These are phyloP conservation scores for Cephus rjabovi DNA, from an alignment of 2,888 invertebrate genomes.

Conservation along the genomic window DNA sequence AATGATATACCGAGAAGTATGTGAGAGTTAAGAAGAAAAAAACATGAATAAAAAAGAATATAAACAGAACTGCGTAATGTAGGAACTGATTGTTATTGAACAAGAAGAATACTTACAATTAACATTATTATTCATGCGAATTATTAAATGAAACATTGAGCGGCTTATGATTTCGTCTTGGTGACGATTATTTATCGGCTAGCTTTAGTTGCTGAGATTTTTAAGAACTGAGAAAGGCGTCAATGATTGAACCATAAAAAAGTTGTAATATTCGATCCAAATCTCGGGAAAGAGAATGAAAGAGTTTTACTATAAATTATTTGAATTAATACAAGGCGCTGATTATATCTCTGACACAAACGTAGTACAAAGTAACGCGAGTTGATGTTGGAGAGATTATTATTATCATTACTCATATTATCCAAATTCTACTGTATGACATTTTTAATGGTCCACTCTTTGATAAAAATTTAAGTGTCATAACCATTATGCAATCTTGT, in stretches of 20 bases:
- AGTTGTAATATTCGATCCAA: too few relatives aligned
- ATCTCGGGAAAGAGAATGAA: too few relatives aligned
- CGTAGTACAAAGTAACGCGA: background rate
- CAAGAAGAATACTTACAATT: slow-evolving; percentile 36
- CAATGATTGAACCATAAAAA: background rate
- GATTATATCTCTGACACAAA: background rate
- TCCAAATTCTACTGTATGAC: too few relatives aligned
- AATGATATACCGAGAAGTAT: slow-evolving; percentile 15
- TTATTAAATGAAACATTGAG: slow-evolving; percentile 30
- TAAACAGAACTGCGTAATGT: slow-evolving; percentile 32
- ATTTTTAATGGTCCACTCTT: too few relatives aligned
- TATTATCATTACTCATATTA: too few relatives aligned
- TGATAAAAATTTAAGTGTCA: too few relatives aligned
- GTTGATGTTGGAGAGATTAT: background rate
- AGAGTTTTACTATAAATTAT: slow-evolving; percentile 1
- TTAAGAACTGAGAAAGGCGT: slow-evolving; percentile 24
- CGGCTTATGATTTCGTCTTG: slow-evolving; percentile 35
- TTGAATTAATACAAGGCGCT: background rate
- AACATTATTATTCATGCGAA: slow-evolving; percentile 36
- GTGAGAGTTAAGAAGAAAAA: slow-evolving; percentile 25
- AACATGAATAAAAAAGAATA: slow-evolving; percentile 12
- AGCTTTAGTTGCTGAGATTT: slow-evolving; percentile 34
- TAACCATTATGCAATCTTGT: too few relatives aligned
- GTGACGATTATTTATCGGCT: slow-evolving; percentile 31
- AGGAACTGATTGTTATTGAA: slow-evolving; percentile 33